Evolutionary conservation across 2,113 vertebrate genomes (phyloP), one percentile per base, ranked within the genome.

Genomic region (Hypomesus transpacificus): DNA sequence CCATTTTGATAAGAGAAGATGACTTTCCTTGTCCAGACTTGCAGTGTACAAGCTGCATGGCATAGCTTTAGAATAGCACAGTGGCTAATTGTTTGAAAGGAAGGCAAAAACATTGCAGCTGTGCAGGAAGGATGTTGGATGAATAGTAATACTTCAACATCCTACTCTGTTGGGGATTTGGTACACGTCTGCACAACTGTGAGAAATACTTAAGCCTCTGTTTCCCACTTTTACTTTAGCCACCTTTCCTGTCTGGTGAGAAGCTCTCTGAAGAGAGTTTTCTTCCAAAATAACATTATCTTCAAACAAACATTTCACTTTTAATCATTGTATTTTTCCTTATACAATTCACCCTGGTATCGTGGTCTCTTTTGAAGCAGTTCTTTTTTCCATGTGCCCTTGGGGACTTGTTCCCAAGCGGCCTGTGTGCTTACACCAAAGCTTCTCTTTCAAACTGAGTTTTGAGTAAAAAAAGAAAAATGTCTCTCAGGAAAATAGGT

Each of bases 261-360:
- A 90, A 91, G 91, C 88, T 87, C 88, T 91, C 86, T 89, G 82
- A 91, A 89, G 89, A 89, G 81, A 87, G 82, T 66, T 86, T 89
- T 46, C 7, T 83, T 91, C 80, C 70, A 90, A 90, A 92, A 92
- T 92, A 92, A 89, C 87, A 92, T 91, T 86, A 90, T 88, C 90
- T 91, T 92, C 90, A 92, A 92, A 92, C 89, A 92, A 92, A 92
- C 91, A 91, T 91, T 92, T 91, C 89, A 91, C 88, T 91, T 90
- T 90, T 92, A 92, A 92, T 92, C 90, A 92, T 88, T 85, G 85
- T 82, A 86, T 89, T 90, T 46, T 90, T 88, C 68, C 80, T 84
- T 82, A 85, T 84, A 86, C 87, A 86, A 89, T 87, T 82, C 89
- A 84, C 86, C 54, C 26, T 83, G 81, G 86, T 80, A 87, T 88